Evolutionary conservation across 1,140 invertebrate species (phyloP), one percentile per base, ranked within the genome.

Genomic region (Tetraneura akinire): DNA sequence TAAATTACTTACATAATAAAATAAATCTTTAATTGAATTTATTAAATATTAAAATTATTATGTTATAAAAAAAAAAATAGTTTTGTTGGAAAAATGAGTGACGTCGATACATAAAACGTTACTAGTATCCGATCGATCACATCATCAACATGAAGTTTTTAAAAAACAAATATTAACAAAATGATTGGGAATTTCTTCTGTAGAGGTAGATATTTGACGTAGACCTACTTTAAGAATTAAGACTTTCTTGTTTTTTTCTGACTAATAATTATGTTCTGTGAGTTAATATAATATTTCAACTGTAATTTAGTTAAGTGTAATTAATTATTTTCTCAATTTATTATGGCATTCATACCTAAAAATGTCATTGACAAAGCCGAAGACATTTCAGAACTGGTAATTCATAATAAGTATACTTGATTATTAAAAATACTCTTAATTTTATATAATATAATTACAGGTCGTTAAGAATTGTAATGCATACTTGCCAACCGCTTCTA

Each of bases 401-500:
- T 47, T 60, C 1, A 53, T 21, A 47, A 51, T 51, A n/a, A 26
- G 47, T 32, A 14, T n/a, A 76, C 21, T 76, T 8, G n/a, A n/a
- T 21, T 37, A 37, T 57, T 13, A 62, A 42, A 42, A 37, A 10
- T 37, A 21, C 23, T 60, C 11, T 23, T 26, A 37, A 42, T 4
- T n/a, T 66, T 23, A 16, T 9, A 45, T 5, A 42, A 26, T 84
- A 81, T 82, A 81, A 80, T 85, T 87, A 49, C 86, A 98, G 96
- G 92, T 98, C 68, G 91, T 97, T 82, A 90, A 96, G 83, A 92
- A 95, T 87, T 92, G 94, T 68, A 98, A 99, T 87, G 91, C 96
- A 86, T 89, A 98, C 80, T 87, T 99, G 83, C 98, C 98, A 26
- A 98, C 97, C 81, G 88, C 98, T 71, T 98, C 98, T 5, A 89